Percentiles rank a stretch among this genome's conserved stretches.
Conservation (phyloP, 2,113 vertebrate genomes). For the Pteronura brasiliensis region DNA sequence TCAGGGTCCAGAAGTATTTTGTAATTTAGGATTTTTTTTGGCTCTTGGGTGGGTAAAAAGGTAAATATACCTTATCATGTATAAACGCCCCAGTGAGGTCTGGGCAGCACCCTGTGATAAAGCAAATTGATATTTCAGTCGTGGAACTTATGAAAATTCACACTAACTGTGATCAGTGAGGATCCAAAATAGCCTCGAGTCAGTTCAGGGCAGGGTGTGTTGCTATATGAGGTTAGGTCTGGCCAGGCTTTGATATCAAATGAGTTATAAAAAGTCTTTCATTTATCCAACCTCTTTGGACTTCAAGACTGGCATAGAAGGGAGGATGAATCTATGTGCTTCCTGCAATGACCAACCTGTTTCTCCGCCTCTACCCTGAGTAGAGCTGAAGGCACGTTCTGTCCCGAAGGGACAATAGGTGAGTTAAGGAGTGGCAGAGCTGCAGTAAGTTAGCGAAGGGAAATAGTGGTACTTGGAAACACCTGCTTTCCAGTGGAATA, state of each 20-base stretch:
- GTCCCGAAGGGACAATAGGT: not conserved
- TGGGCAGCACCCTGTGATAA: not conserved
- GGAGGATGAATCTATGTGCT: not conserved
- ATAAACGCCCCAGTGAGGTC: not conserved
- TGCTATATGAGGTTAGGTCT: not conserved
- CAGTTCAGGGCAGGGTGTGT: not conserved
- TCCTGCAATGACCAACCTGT: not conserved
- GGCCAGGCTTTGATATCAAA: not conserved
- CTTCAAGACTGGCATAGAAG: not conserved
- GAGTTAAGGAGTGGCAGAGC: not conserved
- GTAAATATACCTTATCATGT: not conserved
- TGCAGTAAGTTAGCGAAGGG: not conserved
- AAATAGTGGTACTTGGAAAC: not conserved
- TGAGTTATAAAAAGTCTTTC: constrained; percentile 8
- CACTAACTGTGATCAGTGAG: not conserved
- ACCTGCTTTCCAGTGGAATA: not conserved
- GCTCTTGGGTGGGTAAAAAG: not conserved
- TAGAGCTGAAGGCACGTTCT: not conserved
- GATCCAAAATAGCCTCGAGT: constrained; percentile 18
- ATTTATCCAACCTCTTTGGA: constrained; percentile 4
- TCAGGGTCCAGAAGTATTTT: not conserved
- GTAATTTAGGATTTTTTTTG: not conserved
- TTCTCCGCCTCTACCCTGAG: not conserved
- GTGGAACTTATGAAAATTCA: not conserved
- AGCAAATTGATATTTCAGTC: not conserved